Conservation (phyloP, 1,140 invertebrate genomes). For the Manduca sexta region DNA sequence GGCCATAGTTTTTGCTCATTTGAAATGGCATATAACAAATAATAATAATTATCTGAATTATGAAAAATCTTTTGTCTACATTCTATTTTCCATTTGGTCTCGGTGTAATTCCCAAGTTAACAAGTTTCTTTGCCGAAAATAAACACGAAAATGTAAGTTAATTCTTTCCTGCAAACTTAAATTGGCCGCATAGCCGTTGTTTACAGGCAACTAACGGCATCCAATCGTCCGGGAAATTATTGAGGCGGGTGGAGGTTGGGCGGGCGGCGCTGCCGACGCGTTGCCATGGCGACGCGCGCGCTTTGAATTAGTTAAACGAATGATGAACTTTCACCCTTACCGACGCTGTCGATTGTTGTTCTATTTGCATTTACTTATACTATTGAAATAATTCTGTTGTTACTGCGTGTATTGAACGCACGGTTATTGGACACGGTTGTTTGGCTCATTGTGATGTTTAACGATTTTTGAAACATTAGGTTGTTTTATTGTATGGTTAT, state of each 20-base stretch:
- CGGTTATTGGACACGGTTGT: no score
- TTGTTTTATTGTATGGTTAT: no score
- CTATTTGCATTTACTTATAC: slow-evolving; percentile 7
- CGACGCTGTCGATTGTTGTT: slow-evolving; percentile 20
- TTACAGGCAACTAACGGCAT: slow-evolving; percentile 38
- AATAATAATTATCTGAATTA: no score
- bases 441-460: no score
- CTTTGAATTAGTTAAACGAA: slow-evolving; percentile 52
- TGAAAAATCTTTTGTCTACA: no score
- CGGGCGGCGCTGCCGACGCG: slow-evolving; percentile 29
- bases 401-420: neutral
- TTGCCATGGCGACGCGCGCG: slow-evolving; percentile 40
- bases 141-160: neutral
- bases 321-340: slow-evolving; percentile 29
- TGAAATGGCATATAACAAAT: no score
- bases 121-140: no score
- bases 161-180: slow-evolving; percentile 29
- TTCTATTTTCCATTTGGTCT: no score
- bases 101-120: no score
- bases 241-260: slow-evolving; percentile 30
- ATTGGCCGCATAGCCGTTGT: slow-evolving; percentile 39
- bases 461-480: no score
- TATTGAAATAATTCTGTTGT: neutral
- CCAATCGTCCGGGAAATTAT: slow-evolving; percentile 57
- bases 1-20: no score